Base-by-base conservation (phyloP, 1,140 invertebrate species). In the Uloborus diversus region DNA sequence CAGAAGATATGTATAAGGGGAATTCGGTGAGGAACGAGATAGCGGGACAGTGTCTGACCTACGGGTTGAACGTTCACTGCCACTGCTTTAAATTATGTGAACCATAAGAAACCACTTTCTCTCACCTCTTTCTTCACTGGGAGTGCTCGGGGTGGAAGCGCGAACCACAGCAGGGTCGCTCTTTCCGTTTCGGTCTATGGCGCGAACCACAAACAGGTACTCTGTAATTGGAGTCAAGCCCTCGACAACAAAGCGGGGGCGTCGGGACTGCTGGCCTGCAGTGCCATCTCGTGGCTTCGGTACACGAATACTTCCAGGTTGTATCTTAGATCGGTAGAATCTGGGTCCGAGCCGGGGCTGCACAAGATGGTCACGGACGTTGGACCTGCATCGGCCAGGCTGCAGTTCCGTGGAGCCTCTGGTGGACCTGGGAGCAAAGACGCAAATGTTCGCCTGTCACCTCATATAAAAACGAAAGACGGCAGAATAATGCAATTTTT, bases 321-420 rank as follows among this genome's bases (percentile, higher is more conserved):
- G 42, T 79, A 79, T n/a, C 49, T 79, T 13, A 79, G 42, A 27
- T 79, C 76, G n/a, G n/a, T n/a, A 3, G 64, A 3, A 25, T 69
- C 76, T 33, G 68, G 51, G 0, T 27, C 27, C 0, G 64, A 27
- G 0, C 33, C 64, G 17, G 23, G 30, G 3, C 68, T 23, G 33
- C 76, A 79, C 4, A 25, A 4, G 5, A 79, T 68, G 17, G 65
- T 61, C 3, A 69, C 35, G 1, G 76, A 79, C 1, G 64, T 17
- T 30, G 35, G 47, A 0, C 93, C 95, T 84, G 94, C 93, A 86
- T 96, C 95, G 66, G 92, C 90, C 20, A 95, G 90, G 0, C 94
- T 94, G 87, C 94, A 96, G 86, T 96, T 96, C 25, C 91, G 90
- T 59, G 94, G 87, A 1, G 93, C 89, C 79, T 91, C 92, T n/a